These are phyloP conservation scores for Phocoena sinus DNA, from an alignment of 2,113 vertebrate genomes.

Conservation along the genomic window DNA sequence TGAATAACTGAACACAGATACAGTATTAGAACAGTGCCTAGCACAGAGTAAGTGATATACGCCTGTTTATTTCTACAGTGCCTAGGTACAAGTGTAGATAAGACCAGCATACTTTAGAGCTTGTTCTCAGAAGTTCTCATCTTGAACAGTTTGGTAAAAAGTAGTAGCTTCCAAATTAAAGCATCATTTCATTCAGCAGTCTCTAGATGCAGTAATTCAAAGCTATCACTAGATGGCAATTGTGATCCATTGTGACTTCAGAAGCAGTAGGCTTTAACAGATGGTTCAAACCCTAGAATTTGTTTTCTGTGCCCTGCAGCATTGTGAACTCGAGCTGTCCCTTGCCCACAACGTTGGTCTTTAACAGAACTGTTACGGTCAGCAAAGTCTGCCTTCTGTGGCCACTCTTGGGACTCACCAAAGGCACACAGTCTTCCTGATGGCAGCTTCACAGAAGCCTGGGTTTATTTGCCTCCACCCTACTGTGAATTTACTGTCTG, in stretches of 20 bases:
- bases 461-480: background rate
- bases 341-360: background rate
- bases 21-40: background rate
- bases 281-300: background rate
- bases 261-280: background rate
- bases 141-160: background rate
- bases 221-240: slow-evolving; percentile 53
- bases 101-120: background rate
- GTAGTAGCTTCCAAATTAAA: background rate
- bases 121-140: background rate
- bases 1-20: background rate
- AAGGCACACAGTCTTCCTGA: background rate
- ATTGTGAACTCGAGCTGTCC: background rate
- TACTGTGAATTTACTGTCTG: background rate
- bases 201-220: slow-evolving; percentile 30
- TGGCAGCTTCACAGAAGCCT: background rate
- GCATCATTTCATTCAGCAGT: background rate
- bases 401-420: background rate
- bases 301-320: background rate
- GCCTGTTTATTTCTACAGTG: background rate
- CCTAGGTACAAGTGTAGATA: background rate
- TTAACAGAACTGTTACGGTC: background rate
- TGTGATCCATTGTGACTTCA: background rate
- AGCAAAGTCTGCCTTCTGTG: background rate
- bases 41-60: background rate